Percentiles rank a stretch among this genome's conserved stretches.
Evolutionary conservation across 2,888 invertebrate species (phyloP).

Genomic region (Lasioglossum figueresi): DNA sequence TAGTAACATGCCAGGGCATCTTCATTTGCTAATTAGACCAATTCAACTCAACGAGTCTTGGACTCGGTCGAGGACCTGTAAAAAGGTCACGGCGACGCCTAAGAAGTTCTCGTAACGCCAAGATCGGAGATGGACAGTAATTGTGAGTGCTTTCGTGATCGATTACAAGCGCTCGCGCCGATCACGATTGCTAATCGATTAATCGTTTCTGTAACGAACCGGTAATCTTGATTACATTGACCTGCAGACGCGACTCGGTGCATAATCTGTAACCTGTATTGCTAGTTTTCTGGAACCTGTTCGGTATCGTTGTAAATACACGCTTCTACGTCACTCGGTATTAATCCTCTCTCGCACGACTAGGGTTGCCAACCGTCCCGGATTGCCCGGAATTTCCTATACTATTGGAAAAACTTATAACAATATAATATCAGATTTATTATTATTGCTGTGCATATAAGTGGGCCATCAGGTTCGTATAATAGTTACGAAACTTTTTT

Average conservation of each 20-base stretch:
- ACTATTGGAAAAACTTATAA: too few relatives aligned
- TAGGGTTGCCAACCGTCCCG: too few relatives aligned
- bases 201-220: background rate
- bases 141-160: background rate
- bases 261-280: background rate
- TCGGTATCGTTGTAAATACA: background rate
- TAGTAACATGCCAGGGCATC: background rate
- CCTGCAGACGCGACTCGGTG: background rate
- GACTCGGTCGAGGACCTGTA: slow-evolving; percentile 5
- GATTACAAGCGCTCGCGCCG: background rate
- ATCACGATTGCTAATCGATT: background rate
- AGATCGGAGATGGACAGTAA: background rate
- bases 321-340: background rate
- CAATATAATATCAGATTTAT: too few relatives aligned
- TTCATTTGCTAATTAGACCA: background rate
- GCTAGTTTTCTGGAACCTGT: background rate
- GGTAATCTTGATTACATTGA: too few relatives aligned
- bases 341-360: too few relatives aligned
- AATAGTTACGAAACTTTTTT: too few relatives aligned
- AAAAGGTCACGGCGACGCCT: slow-evolving; percentile 5
- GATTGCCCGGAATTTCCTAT: too few relatives aligned
- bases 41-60: background rate
- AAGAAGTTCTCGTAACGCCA: background rate
- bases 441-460: too few relatives aligned
- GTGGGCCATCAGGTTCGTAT: too few relatives aligned